phyloP scores from a whole-genome alignment of 2,797 vertebrate species.

The Amazona ochrocephala region DNA sequence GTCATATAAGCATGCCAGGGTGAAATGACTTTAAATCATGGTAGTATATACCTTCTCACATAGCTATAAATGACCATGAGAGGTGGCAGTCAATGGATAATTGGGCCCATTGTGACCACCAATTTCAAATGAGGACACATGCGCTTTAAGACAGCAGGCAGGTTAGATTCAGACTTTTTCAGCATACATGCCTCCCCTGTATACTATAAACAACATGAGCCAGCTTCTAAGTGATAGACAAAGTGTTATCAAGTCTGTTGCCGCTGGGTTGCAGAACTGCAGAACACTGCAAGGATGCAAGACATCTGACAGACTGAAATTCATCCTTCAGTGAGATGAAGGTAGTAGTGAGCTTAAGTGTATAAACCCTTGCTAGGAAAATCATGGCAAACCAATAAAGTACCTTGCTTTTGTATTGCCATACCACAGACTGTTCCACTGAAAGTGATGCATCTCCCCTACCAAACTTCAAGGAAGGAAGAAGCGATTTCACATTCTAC shows the following conservation, averaged over 20 bases:
- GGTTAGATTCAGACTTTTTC: background rate
- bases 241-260: background rate
- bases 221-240: background rate
- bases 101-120: background rate
- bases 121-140: background rate
- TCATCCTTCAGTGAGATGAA: background rate
- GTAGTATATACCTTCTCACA: background rate
- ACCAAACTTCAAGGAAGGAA: background rate
- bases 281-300: background rate
- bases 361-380: background rate
- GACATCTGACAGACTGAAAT: background rate
- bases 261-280: background rate
- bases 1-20: background rate
- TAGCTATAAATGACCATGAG: background rate
- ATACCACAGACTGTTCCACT: background rate
- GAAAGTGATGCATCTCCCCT: background rate
- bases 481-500: background rate
- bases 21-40: background rate
- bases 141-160: background rate
- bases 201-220: background rate
- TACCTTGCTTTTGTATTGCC: background rate
- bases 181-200: background rate
- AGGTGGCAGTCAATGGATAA: background rate
- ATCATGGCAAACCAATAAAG: background rate
- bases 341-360: background rate